A percentile compares a stretch with the other conserved stretches of the same genome.
Evolutionary conservation across 2,888 invertebrate species (phyloP).

Genomic region (Eucriotettix oculatus): DNA sequence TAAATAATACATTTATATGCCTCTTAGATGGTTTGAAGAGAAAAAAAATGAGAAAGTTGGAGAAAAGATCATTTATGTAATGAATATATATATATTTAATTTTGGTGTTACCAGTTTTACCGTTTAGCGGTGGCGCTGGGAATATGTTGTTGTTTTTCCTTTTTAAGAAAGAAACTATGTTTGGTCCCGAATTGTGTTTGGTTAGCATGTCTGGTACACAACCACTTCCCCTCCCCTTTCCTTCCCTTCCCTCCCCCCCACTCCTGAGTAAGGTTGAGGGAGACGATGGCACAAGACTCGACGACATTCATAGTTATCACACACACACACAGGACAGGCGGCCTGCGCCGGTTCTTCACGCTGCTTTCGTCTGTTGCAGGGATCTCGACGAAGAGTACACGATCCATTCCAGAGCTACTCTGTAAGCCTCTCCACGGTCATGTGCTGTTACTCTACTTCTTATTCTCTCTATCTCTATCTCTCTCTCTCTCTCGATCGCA

Average conservation of each 20-base stretch:
- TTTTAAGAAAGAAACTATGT: too few relatives aligned
- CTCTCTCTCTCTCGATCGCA: not conserved
- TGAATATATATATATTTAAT: not conserved
- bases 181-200: not conserved
- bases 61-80: too few relatives aligned
- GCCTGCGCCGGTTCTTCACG: conserved; percentile 1
- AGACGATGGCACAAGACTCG: not conserved
- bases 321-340: not conserved
- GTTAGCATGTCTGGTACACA: not conserved
- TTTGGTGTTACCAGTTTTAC: not conserved
- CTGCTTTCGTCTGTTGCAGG: conserved; percentile 29
- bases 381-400: conserved; percentile 62
- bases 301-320: not conserved
- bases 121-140: not conserved
- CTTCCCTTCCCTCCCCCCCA: not conserved
- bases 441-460: not conserved
- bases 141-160: too few relatives aligned
- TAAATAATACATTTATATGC: too few relatives aligned
- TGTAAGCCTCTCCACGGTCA: conserved; percentile 40
- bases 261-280: too few relatives aligned
- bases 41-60: not conserved
- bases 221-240: not conserved
- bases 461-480: too few relatives aligned
- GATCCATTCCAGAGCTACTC: conserved; percentile 71
- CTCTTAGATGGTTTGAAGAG: too few relatives aligned